Base-by-base conservation (phyloP, 64 coral and sea anemone species). In the Hydrozoanthus tunicans region DNA sequence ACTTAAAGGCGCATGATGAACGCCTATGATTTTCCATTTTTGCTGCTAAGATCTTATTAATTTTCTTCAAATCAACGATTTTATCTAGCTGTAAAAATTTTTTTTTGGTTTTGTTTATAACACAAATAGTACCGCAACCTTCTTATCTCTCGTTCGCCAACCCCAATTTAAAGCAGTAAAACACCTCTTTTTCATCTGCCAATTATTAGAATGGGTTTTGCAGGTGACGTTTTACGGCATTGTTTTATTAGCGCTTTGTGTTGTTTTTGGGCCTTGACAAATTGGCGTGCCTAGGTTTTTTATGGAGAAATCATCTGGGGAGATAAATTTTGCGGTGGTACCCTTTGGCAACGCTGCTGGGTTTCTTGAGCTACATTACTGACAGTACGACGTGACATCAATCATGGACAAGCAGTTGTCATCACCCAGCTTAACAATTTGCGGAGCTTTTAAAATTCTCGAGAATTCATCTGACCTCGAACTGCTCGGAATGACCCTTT, bases 341-440 rank as follows among this genome's bases (percentile, higher is more conserved):
- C 11, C 58, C 17, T 65, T 82, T 26, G 20, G 15, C 60, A 75
- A 51, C 9, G n/a, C 60, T 17, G 53, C 20, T 51, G 11, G 14
- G 51, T 53, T 70, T 85, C 6, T 70, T 2, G 62, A 9, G 23
- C 7, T 27, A 17, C 63, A 23, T 73, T 60, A 71, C n/a, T 73
- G 20, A 73, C 67, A 43, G 53, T 25, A 86, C 24, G 73, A 73
- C 71, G 68, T 70, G 55, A 73, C 68, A 51, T 59, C 83, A 86
- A 73, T 32, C 67, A 69, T 25, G 70, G 52, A 23, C 58, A 53
- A 9, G 56, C 56, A 58, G 43, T 43, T 85, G 82, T 85, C 82
- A 64, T 85, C 82, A 85, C 82, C 82, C 70, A 23, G 64, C n/a
- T 20, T 51, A 71, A 57, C 82, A 71, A 70, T 70, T 64, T 52